A percentile compares a stretch with the other conserved stretches of the same genome.
These are phyloP conservation scores for Criorhina ranunculi DNA, from an alignment of 2,888 invertebrate genomes.

Conservation along the genomic window DNA sequence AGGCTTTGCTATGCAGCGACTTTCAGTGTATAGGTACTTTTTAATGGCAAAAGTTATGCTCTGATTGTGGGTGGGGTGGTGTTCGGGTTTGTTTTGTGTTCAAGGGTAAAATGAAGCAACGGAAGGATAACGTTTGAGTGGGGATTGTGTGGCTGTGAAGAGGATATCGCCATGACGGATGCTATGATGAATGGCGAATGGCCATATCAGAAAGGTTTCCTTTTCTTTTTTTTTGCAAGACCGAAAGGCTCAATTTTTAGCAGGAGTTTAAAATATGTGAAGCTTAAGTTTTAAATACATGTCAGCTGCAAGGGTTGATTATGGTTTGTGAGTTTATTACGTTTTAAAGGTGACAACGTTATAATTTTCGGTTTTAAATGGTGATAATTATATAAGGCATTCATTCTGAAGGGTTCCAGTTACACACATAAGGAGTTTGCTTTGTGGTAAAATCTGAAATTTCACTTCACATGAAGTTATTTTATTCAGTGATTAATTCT, in stretches of 20 bases:
- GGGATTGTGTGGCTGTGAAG: conserved; percentile 66
- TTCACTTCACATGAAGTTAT: no score
- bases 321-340: no score
- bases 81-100: conserved; percentile 34
- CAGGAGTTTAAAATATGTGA: conserved; percentile 56
- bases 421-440: no score
- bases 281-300: conserved; percentile 50
- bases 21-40: conserved; percentile 43
- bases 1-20: conserved; percentile 16
- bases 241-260: conserved; percentile 54
- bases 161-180: conserved; percentile 74
- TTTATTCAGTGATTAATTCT: no score
- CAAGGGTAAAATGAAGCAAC: conserved; percentile 64
- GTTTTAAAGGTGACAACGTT: no score
- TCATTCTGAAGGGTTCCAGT: no score
- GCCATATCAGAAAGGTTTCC: conserved; percentile 49
- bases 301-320: neutral
- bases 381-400: no score
- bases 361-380: no score
- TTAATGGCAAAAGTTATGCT: conserved; percentile 71
- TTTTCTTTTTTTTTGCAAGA: conserved; percentile 22
- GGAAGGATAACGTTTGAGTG: conserved; percentile 72
- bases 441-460: no score
- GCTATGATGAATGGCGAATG: conserved; percentile 72
- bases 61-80: conserved; percentile 56